Evolutionary conservation across 2,797 vertebrate species (phyloP).

Genomic region (Arctocebus calabarensis): DNA sequence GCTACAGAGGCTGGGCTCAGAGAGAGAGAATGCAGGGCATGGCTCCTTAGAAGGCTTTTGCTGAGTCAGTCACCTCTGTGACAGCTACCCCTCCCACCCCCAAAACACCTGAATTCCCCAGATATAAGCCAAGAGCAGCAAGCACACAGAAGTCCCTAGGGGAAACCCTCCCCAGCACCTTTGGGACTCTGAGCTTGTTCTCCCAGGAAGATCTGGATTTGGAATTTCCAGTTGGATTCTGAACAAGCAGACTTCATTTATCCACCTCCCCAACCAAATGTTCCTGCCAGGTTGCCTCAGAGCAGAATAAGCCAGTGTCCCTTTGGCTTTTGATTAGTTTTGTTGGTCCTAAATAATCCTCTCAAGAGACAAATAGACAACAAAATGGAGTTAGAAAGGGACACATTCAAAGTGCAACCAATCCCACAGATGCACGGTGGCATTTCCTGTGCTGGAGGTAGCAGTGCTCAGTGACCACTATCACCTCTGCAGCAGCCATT

Average conservation of each 20-base stretch:
- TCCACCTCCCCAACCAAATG: no score
- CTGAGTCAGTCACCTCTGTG: constrained; percentile 58
- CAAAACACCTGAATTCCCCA: neutral
- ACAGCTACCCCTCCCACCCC: neutral
- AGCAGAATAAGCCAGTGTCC: neutral
- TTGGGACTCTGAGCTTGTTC: neutral
- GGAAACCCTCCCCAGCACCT: neutral
- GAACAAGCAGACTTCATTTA: neutral
- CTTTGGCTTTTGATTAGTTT: neutral
- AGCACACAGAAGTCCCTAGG: neutral
- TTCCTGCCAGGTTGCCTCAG: neutral
- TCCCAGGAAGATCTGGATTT: neutral
- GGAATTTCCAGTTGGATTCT: neutral
- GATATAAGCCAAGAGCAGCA: neutral
- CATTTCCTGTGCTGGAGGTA: neutral
- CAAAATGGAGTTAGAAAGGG: neutral
- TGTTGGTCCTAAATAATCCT: neutral
- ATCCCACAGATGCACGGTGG: no score
- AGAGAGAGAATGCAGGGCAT: neutral
- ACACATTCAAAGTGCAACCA: neutral
- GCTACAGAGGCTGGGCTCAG: neutral
- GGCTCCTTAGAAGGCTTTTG: constrained; percentile 19
- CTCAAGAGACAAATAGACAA: neutral
- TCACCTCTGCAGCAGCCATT: neutral
- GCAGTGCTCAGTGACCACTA: fast-evolving